These are phyloP conservation scores for Tupaia tana DNA, from an alignment of 2,113 vertebrate genomes.

Conservation along the genomic window DNA sequence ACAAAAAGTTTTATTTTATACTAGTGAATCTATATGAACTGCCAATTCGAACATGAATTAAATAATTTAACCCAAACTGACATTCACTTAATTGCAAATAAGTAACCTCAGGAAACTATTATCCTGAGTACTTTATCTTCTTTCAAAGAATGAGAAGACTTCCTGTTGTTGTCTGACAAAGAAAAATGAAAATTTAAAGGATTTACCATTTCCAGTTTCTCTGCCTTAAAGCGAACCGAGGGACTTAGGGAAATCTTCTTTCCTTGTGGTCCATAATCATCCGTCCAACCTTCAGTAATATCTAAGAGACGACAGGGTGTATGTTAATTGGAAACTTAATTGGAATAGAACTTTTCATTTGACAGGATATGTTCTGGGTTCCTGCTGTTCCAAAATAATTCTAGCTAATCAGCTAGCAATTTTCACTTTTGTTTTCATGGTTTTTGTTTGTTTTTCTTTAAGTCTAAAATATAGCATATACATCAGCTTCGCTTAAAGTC, in stretches of 20 bases:
- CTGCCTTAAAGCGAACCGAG: conserved; percentile 87
- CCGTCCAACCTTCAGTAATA: conserved; percentile 75
- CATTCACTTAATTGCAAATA: conserved; percentile 52
- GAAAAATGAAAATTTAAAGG: conserved; percentile 60
- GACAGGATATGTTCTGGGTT: conserved; percentile 75
- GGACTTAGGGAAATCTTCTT: conserved; percentile 84
- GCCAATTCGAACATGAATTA: conserved; percentile 6
- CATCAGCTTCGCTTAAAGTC: conserved; percentile 39
- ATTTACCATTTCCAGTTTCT: conserved; percentile 92
- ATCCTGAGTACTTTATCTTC: neutral
- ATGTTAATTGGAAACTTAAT: conserved; percentile 72
- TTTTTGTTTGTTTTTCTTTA: conserved; percentile 21
- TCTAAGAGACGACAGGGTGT: conserved; percentile 80
- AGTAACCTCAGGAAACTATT: conserved; percentile 34
- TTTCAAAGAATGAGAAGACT: conserved; percentile 1
- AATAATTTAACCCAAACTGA: conserved; percentile 48
- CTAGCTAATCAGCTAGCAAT: conserved; percentile 77
- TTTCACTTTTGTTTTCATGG: conserved; percentile 68
- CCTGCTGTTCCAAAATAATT: conserved; percentile 77
- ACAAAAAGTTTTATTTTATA: conserved; percentile 8
- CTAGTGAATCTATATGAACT: neutral
- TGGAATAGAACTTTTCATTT: conserved; percentile 71
- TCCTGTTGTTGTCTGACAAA: conserved; percentile 28
- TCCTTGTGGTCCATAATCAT: conserved; percentile 77
- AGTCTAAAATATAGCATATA: conserved; percentile 63